These are phyloP conservation scores for Serrognathus titanus DNA, from an alignment of 2,888 invertebrate genomes.

Conservation along the genomic window DNA sequence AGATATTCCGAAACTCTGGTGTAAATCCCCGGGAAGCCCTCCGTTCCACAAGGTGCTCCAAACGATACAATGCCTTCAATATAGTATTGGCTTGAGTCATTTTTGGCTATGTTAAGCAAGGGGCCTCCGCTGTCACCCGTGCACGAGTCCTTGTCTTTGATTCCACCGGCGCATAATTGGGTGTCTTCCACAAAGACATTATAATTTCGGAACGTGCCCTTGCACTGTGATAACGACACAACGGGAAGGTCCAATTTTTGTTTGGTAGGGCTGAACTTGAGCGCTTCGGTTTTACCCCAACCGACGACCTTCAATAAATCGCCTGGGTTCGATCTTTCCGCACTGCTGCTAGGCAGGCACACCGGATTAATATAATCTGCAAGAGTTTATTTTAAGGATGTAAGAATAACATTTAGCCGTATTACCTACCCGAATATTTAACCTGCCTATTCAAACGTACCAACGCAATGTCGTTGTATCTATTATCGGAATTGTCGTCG, in stretches of 20 bases:
- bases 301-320: slow-evolving; percentile 42
- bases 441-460: slow-evolving; percentile 51
- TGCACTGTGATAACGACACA: slow-evolving; percentile 32
- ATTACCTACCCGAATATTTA: slow-evolving; percentile 46
- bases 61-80: slow-evolving; percentile 57
- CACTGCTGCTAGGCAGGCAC: slow-evolving; percentile 32
- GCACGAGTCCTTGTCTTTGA: slow-evolving; percentile 63
- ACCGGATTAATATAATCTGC: slow-evolving; percentile 29
- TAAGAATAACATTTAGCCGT: background rate
- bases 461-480: slow-evolving; percentile 46
- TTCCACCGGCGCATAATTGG: slow-evolving; percentile 69
- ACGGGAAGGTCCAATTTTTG: slow-evolving; percentile 48
- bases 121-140: slow-evolving; percentile 57
- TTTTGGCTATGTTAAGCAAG: slow-evolving; percentile 55
- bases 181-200: slow-evolving; percentile 29
- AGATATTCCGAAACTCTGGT: slow-evolving; percentile 57
- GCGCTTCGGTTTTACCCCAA: slow-evolving; percentile 43
- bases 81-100: slow-evolving; percentile 45
- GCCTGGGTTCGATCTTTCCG: slow-evolving; percentile 34
- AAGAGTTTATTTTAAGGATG: background rate
- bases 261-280: slow-evolving; percentile 25
- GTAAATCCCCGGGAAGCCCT: slow-evolving; percentile 63
- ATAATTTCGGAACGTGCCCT: background rate
- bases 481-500: slow-evolving; percentile 34
- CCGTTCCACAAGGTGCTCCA: slow-evolving; percentile 50